These are phyloP conservation scores for Eubucco bourcierii DNA, from an alignment of 2,113 vertebrate species.

Conservation along the genomic window DNA sequence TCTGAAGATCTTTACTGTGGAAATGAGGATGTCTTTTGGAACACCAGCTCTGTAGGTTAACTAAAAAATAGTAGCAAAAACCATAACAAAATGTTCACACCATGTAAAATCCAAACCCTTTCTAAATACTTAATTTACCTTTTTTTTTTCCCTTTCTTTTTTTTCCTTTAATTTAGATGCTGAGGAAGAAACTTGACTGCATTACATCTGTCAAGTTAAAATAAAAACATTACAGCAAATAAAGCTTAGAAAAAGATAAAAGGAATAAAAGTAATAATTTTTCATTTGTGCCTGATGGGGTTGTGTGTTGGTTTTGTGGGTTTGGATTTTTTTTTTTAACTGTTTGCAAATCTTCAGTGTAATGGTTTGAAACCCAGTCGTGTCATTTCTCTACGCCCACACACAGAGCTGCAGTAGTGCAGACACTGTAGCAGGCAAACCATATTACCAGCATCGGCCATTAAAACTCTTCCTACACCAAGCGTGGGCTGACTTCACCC, in stretches of 20 bases:
- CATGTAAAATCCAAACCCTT: background rate
- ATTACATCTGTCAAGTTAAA: background rate
- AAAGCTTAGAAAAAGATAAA: background rate
- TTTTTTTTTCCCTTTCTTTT: too few relatives aligned
- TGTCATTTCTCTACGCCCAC: slow-evolving; percentile 83
- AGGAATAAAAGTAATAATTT: slow-evolving; percentile 46
- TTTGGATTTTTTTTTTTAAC: slow-evolving; percentile 63
- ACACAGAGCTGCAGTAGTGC: slow-evolving; percentile 80
- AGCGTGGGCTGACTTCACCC: slow-evolving; percentile 69
- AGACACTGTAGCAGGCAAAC: slow-evolving; percentile 72
- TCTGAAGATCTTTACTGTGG: background rate
- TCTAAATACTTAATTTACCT: background rate
- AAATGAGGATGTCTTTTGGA: background rate
- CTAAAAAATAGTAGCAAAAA: background rate
- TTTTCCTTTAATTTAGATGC: background rate
- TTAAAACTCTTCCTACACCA: slow-evolving; percentile 76
- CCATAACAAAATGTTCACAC: background rate
- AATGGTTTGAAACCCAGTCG: slow-evolving; percentile 82
- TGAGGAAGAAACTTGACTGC: background rate
- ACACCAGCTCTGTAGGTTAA: background rate
- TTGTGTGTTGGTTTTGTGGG: background rate
- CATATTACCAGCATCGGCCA: slow-evolving; percentile 74
- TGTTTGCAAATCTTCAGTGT: slow-evolving; percentile 84
- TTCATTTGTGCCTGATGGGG: slow-evolving; percentile 62
- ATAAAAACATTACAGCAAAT: background rate